Conservation (phyloP, 2,113 vertebrate genomes). For the Pterocles orientalis region DNA sequence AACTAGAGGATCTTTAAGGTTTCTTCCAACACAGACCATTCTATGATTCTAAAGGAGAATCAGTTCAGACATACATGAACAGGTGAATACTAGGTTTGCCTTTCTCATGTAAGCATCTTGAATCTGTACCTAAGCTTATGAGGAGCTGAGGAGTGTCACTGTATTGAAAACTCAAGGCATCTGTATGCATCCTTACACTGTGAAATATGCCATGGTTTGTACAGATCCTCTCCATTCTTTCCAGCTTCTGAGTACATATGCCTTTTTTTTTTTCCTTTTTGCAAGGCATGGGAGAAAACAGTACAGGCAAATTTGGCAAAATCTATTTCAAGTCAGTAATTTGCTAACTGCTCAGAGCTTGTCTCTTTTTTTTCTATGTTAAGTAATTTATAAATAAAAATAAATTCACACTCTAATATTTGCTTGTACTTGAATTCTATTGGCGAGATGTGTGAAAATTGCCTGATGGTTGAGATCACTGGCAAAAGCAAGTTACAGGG, state of each 20-base stretch:
- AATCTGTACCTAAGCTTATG: not conserved
- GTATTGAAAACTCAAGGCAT: not conserved
- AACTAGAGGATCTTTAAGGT: too few species aligned
- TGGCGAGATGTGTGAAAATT: conserved; percentile 69
- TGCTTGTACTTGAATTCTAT: conserved; percentile 64
- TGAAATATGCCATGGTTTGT: not conserved
- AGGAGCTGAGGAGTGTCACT: not conserved
- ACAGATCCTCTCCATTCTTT: not conserved
- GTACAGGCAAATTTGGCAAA: not conserved
- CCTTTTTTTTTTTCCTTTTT: not conserved
- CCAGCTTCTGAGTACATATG: not conserved
- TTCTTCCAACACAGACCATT: too few species aligned
- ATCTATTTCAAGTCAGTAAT: conserved; percentile 53
- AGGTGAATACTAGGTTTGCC: not conserved
- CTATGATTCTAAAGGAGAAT: not conserved
- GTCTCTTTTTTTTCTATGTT: conserved; percentile 1
- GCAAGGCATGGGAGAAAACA: conserved; percentile 19
- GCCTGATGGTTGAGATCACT: conserved; percentile 70
- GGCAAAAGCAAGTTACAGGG: conserved; percentile 67
- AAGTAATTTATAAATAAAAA: conserved; percentile 69
- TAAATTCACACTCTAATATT: conserved; percentile 68
- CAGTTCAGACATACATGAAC: not conserved
- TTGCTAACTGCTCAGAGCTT: conserved; percentile 52
- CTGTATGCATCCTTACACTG: not conserved
- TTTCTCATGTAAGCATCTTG: not conserved